Conservation (phyloP, 2,797 vertebrate species). For the Bryconaethiops microstoma region DNA sequence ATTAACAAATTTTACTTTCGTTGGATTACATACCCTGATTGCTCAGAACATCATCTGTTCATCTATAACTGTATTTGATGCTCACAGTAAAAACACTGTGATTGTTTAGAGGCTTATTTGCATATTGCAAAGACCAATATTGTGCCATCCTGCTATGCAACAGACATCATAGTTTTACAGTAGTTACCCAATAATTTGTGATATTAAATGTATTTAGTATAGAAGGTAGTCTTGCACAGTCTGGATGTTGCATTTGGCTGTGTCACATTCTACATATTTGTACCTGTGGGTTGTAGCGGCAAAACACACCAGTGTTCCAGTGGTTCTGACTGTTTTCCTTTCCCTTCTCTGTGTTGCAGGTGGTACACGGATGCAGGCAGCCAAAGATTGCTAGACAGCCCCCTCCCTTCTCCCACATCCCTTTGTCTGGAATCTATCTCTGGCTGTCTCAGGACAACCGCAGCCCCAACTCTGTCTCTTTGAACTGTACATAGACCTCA, state of each 20-base stretch:
- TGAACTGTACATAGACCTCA: conserved; percentile 77
- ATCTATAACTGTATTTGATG: background rate
- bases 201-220: background rate
- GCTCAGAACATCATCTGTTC: background rate
- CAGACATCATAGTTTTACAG: background rate
- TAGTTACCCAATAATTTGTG: background rate
- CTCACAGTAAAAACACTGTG: background rate
- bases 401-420: conserved; percentile 48
- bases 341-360: conserved; percentile 65
- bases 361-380: conserved; percentile 75
- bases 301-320: background rate
- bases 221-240: background rate
- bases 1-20: background rate
- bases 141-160: background rate
- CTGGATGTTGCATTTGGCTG: background rate
- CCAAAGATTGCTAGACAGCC: conserved; percentile 80
- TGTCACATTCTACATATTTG: background rate
- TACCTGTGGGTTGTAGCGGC: background rate
- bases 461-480: conserved; percentile 62
- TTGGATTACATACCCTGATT: background rate
- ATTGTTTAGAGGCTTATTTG: background rate
- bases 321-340: conserved; percentile 20
- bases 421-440: conserved; percentile 59
- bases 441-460: conserved; percentile 60
- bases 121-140: background rate